These are phyloP conservation scores for Rhyacophila evoluta DNA, from an alignment of 2,888 invertebrate genomes.

Conservation along the genomic window DNA sequence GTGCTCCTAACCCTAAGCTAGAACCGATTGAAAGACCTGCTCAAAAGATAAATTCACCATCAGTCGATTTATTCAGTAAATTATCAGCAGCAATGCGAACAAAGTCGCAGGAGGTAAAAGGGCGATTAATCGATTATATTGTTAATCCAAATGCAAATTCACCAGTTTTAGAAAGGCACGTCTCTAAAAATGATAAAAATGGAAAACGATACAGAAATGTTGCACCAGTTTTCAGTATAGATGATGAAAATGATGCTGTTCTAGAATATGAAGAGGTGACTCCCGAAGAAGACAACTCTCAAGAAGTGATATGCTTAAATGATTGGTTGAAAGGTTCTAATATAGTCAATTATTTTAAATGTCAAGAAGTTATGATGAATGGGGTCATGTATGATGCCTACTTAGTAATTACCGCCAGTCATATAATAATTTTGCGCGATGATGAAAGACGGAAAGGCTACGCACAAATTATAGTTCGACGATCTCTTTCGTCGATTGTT, in stretches of 20 bases:
- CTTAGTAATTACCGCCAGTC: conserved; percentile 86
- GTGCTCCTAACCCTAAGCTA: conserved; percentile 71
- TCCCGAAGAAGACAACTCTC: conserved; percentile 70
- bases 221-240: conserved; percentile 94
- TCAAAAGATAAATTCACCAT: conserved; percentile 63
- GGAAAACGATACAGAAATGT: conserved; percentile 92
- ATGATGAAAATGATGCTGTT: conserved; percentile 82
- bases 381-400: conserved; percentile 91
- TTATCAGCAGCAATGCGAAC: conserved; percentile 89
- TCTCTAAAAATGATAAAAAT: conserved; percentile 84
- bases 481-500: conserved; percentile 91
- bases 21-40: conserved; percentile 57
- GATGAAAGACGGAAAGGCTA: conserved; percentile 80
- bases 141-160: conserved; percentile 82
- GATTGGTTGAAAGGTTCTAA: conserved; percentile 86
- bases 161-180: conserved; percentile 79
- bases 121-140: conserved; percentile 92
- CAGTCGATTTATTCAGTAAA: conserved; percentile 83
- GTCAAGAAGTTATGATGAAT: conserved; percentile 92
- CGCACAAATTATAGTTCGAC: conserved; percentile 87
- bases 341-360: conserved; percentile 87
- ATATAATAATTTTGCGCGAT: conserved; percentile 88
- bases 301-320: conserved; percentile 85
- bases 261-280: conserved; percentile 62
- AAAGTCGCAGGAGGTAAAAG: conserved; percentile 93